phyloP scores from a whole-genome alignment of 2,888 invertebrate species.

The Microdon myrmicae region DNA sequence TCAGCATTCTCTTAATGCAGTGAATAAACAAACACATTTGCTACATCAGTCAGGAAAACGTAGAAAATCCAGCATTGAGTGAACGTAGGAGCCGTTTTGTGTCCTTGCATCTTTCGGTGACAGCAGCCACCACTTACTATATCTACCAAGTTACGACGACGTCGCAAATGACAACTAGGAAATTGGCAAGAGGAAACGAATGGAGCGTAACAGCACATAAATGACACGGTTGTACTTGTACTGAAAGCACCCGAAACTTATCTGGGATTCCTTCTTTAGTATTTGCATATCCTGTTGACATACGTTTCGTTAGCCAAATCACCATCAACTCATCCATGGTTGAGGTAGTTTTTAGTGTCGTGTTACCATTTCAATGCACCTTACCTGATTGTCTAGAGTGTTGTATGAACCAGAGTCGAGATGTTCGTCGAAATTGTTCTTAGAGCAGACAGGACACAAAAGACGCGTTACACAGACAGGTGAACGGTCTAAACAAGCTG shows the following conservation, averaged over 20 bases:
- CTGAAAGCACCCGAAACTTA: constrained; percentile 52
- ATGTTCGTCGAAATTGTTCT: too few species aligned
- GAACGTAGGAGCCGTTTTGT: constrained; percentile 30
- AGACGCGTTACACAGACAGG: too few species aligned
- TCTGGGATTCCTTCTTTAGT: constrained; percentile 39
- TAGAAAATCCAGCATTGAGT: constrained; percentile 23
- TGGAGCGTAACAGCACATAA: constrained; percentile 50
- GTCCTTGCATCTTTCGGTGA: constrained; percentile 23
- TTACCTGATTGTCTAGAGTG: too few species aligned
- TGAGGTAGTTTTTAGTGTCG: constrained; percentile 16
- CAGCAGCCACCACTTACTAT: neutral
- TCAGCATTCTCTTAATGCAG: neutral
- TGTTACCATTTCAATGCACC: constrained; percentile 9
- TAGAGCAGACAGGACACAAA: too few species aligned
- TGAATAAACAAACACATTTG: constrained; percentile 43
- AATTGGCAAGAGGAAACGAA: constrained; percentile 47
- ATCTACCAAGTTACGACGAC: neutral
- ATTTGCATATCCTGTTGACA: constrained; percentile 51
- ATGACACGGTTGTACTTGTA: constrained; percentile 48
- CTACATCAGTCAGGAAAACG: constrained; percentile 5
- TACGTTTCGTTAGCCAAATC: constrained; percentile 39
- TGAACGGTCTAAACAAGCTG: too few species aligned
- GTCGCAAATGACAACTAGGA: constrained; percentile 33
- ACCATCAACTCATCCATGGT: constrained; percentile 4
- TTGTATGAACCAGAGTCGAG: too few species aligned